phyloP scores from a whole-genome alignment of 2,888 invertebrate genomes.

The Onthophagus sagittarius region DNA sequence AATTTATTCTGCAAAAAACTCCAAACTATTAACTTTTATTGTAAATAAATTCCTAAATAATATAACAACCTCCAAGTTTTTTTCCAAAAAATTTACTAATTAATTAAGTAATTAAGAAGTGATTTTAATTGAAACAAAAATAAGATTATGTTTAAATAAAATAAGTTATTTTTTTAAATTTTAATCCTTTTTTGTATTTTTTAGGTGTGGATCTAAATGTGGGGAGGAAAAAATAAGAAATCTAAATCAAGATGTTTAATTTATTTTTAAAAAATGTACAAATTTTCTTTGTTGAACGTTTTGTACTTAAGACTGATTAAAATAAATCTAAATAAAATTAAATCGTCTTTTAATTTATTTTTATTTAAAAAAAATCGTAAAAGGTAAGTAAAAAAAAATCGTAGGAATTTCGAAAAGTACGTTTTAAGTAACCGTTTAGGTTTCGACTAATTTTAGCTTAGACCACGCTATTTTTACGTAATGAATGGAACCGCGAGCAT shows the following conservation, averaged over 20 bases:
- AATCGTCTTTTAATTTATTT: neutral
- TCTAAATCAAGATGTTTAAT: neutral
- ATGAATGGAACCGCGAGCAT: constrained; percentile 1
- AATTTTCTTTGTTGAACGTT: neutral
- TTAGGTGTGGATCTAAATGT: too few species aligned
- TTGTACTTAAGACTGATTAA: neutral
- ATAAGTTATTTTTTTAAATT: too few species aligned
- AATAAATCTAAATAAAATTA: neutral
- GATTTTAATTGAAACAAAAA: too few species aligned
- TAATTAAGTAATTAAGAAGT: too few species aligned
- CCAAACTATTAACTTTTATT: neutral
- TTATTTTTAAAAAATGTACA: too few species aligned
- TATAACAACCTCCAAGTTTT: neutral
- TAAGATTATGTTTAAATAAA: too few species aligned
- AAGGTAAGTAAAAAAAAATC: neutral
- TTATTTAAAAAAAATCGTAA: too few species aligned
- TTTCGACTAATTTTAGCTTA: constrained; percentile 7
- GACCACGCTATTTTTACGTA: neutral
- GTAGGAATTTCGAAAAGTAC: neutral
- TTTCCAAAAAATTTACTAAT: too few species aligned
- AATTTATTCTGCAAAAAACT: neutral
- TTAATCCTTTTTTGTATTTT: too few species aligned
- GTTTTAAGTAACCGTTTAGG: neutral
- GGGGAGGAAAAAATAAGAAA: neutral
- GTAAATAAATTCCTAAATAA: neutral